Evolutionary conservation across 2,797 vertebrate species (phyloP).

Genomic region (Iguana delicatissima): DNA sequence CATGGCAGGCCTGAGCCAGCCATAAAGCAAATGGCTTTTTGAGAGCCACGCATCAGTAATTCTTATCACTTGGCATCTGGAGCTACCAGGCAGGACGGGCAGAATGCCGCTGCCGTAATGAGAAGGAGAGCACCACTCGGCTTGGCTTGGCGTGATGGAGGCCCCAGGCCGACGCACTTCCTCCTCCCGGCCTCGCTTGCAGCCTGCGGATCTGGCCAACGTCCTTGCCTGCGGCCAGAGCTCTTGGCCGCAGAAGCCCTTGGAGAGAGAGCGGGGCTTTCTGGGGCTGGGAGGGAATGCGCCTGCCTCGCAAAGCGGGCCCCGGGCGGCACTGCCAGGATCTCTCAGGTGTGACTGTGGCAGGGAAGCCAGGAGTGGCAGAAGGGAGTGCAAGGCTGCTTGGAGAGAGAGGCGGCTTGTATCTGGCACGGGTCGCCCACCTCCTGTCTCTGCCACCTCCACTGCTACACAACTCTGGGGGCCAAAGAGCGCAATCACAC

Average conservation of each 20-base stretch:
- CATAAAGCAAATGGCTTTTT: slow-evolving; percentile 61
- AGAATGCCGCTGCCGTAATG: slow-evolving; percentile 38
- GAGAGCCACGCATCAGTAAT: slow-evolving; percentile 52
- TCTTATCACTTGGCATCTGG: slow-evolving; percentile 70
- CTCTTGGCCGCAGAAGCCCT: slow-evolving; percentile 6
- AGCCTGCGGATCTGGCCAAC: slow-evolving; percentile 44
- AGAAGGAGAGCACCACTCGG: slow-evolving; percentile 15
- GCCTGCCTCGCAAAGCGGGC: background rate
- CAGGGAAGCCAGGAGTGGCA: too few relatives aligned
- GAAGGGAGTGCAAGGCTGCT: too few relatives aligned
- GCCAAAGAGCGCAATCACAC: too few relatives aligned
- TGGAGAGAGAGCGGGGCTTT: background rate
- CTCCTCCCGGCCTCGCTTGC: background rate
- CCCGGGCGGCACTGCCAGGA: background rate
- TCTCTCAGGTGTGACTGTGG: too few relatives aligned
- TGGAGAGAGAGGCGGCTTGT: too few relatives aligned
- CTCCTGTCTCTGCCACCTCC: too few relatives aligned
- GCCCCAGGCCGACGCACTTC: slow-evolving; percentile 11
- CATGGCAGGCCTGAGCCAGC: slow-evolving; percentile 53
- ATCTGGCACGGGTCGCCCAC: too few relatives aligned
- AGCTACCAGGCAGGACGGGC: slow-evolving; percentile 23
- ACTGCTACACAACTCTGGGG: too few relatives aligned
- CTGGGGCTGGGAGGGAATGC: too few relatives aligned
- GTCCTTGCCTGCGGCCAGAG: slow-evolving; percentile 50
- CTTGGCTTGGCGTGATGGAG: slow-evolving; percentile 35